Base-by-base conservation (phyloP, 2,888 invertebrate genomes). In the Epistrophe grossulariae region DNA sequence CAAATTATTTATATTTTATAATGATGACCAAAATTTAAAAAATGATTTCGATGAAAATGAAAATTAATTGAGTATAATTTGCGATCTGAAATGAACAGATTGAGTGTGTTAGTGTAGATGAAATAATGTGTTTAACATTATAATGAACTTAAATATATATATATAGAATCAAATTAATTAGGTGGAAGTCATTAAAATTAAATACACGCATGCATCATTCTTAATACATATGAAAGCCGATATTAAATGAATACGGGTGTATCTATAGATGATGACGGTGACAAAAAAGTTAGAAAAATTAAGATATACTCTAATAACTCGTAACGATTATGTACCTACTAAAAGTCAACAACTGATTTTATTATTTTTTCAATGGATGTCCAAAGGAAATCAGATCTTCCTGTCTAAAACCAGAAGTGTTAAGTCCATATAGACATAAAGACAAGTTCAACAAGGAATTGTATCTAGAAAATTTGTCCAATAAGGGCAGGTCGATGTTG, bases 21-120 rank as follows among this genome's bases (percentile, higher is more conserved):
- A 52, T 70, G 66, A 71, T 35, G 62, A 79, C 74, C 64, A 70
- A 79, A 48, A 71, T 71, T 71, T 60, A 50, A 73, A 84, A 74
- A 59, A 24, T 66, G 50, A 71, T 71, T 74, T 84, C 71, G 60
- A 79, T 71, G 24, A 74, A 50, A 62, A 52, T 35, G 52, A 76
- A 79, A 71, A 84, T 76, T 79, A 79, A 84, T 84, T 79, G 79
- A 74, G 59, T 74, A 40, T 71, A 79, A 84, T 84, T 84, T 84
- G 79, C 71, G 13, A 66, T 43, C 52, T 77, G 77, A 81, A 81
- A 64, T 55, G 66, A 73, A 40, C 19, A 62, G 62, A 74, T 79
- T 71, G 19, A 55, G 64, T 62, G 48, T 50, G 50, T 70, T 70
- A 38, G 70, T 52, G 64, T n/a, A 28, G 40, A 40, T 62, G 55